These are phyloP conservation scores for Chloroceryle inda DNA, from an alignment of 2,797 vertebrate species.

Conservation along the genomic window DNA sequence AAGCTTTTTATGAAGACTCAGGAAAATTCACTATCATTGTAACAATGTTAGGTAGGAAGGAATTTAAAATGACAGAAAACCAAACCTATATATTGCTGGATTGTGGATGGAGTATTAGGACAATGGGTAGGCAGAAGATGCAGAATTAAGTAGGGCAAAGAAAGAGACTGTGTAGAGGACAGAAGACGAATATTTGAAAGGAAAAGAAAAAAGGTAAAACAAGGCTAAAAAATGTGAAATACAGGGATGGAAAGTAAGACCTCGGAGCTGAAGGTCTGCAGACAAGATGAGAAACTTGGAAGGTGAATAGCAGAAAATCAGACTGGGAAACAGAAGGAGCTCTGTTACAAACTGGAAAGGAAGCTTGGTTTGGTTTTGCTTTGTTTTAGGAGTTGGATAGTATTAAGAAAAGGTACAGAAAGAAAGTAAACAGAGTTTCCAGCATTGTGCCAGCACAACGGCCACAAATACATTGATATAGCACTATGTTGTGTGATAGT, in stretches of 20 bases:
- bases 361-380: not conserved
- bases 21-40: not conserved
- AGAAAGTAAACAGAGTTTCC: not conserved
- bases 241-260: not conserved
- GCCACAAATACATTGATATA: not conserved
- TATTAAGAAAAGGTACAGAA: not conserved
- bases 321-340: not conserved
- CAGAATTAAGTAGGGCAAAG: not conserved
- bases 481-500: not conserved
- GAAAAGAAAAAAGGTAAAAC: not conserved
- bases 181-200: not conserved
- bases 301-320: not conserved
- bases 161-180: not conserved
- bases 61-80: not conserved
- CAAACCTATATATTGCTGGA: not conserved
- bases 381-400: not conserved
- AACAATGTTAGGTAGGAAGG: not conserved
- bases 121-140: not conserved
- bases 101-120: not conserved
- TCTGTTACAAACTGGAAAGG: not conserved
- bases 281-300: not conserved
- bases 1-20: not conserved
- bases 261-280: not conserved
- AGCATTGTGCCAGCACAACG: not conserved
- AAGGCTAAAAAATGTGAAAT: not conserved